These are phyloP conservation scores for Steromphala cineraria DNA, from an alignment of 2,888 invertebrate species.

Conservation along the genomic window DNA sequence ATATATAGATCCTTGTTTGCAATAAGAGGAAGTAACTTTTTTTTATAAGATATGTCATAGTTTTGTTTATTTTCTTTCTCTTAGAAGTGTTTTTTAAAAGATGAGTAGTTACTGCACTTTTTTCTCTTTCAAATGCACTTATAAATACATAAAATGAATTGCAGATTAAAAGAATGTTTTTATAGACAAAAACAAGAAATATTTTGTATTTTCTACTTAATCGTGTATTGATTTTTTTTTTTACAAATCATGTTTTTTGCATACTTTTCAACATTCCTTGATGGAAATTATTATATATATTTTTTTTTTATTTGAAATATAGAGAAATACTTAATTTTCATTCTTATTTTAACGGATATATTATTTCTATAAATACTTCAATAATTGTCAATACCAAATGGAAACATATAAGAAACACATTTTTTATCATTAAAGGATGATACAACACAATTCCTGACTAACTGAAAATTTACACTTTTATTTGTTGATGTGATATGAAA, in stretches of 20 bases:
- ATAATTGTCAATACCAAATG: no score
- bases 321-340: not conserved
- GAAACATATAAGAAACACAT: no score
- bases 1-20: not conserved
- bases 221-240: not conserved
- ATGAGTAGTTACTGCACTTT: not conserved
- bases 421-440: no score
- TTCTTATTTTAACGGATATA: no score
- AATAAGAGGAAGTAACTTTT: not conserved
- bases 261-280: no score
- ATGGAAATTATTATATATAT: not conserved
- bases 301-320: not conserved
- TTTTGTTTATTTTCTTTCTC: not conserved
- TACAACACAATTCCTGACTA: no score
- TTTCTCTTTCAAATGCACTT: not conserved
- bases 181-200: no score
- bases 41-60: not conserved
- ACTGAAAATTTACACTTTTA: no score
- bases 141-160: not conserved
- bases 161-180: no score
- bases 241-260: not conserved
- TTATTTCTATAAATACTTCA: no score
- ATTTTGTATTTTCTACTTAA: not conserved
- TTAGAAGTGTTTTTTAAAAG: not conserved
- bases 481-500: no score